Conservation (phyloP, 2,888 invertebrate species). For the Perizoma affinitatum region DNA sequence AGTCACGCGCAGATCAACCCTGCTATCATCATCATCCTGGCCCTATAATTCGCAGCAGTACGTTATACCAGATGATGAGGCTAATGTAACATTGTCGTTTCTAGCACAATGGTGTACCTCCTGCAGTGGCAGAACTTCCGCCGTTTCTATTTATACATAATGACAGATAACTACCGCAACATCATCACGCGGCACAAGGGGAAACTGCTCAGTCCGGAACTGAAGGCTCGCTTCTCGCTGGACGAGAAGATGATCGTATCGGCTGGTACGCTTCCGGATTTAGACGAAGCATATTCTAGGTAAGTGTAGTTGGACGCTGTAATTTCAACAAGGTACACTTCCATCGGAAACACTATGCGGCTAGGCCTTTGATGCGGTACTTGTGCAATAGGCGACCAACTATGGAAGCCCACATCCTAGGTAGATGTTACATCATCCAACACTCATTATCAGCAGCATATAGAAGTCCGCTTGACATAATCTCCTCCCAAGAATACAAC, state of each 20-base stretch:
- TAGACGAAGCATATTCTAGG: conserved; percentile 95
- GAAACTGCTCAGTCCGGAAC: conserved; percentile 89
- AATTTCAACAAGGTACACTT: conserved; percentile 9
- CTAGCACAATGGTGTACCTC: conserved; percentile 91
- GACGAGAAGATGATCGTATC: conserved; percentile 93
- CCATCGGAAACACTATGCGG: conserved; percentile 13
- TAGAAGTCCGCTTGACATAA: too few relatives aligned
- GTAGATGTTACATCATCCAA: too few relatives aligned
- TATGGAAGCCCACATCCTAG: too few relatives aligned
- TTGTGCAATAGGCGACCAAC: not conserved
- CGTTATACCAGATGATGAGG: not conserved
- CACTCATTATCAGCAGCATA: too few relatives aligned
- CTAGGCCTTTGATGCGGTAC: not conserved
- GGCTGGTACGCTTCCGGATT: conserved; percentile 93
- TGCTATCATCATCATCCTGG: too few relatives aligned
- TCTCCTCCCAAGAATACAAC: too few relatives aligned
- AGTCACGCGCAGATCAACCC: too few relatives aligned
- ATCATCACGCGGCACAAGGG: conserved; percentile 93
- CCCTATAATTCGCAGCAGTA: too few relatives aligned
- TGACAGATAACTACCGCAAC: conserved; percentile 96
- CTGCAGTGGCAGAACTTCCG: conserved; percentile 95
- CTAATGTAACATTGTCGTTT: conserved; percentile 43
- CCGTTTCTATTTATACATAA: conserved; percentile 94
- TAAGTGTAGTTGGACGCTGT: conserved; percentile 37
- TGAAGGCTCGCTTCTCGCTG: conserved; percentile 86